Base-by-base conservation (phyloP, 2,113 vertebrate genomes). In the Peromyscus californicus region DNA sequence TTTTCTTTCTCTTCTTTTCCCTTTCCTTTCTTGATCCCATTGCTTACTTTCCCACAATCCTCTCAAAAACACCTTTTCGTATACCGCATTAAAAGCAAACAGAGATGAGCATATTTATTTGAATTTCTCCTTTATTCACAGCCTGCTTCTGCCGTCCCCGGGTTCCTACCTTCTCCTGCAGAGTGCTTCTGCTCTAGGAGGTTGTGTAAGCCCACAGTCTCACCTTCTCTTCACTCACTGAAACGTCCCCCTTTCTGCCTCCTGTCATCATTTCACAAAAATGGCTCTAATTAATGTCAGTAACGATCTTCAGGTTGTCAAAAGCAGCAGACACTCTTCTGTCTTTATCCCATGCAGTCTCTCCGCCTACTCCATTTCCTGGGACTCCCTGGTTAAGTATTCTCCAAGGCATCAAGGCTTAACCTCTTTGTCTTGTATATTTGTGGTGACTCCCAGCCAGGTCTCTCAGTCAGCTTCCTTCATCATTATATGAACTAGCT, bases 271-370 rank as follows among this genome's bases (percentile, higher is more conserved):
- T 83, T 78, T 54, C 57, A 78, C 45, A 67, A 85, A 78, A 92
- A 78, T 45, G 36, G 33, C 11, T 75, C 54, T 79, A 92, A 92
- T 95, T 76, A 83, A 42, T 10, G 74, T 92, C 89, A 87, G 51
- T 51, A 72, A 78, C 39, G 24, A 78, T 80, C 84, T 82, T 95
- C 59, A 75, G 26, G 24, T 59, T 65, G 89, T 93, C 83, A 95
- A 31, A 89, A 12, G 21, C 79, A n/a, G n/a, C 17, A 42, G 75
- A 45, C n/a, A 24, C 26, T 48, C n/a, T 79, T 90, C 48, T 76
- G 13, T 83, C 61, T 86, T 69, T 24, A 5, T 61, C 63, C 45
- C 39, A 7, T 3, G 16, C 7, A 17, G 24, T 57, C 31, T 65
- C 31, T 89, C 45, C 33, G n/a, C 29, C 65, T 16, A 16, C 13